Percentiles rank a stretch among this genome's conserved stretches.
Conservation (phyloP, 2,888 invertebrate genomes). For the Andrena fulva region DNA sequence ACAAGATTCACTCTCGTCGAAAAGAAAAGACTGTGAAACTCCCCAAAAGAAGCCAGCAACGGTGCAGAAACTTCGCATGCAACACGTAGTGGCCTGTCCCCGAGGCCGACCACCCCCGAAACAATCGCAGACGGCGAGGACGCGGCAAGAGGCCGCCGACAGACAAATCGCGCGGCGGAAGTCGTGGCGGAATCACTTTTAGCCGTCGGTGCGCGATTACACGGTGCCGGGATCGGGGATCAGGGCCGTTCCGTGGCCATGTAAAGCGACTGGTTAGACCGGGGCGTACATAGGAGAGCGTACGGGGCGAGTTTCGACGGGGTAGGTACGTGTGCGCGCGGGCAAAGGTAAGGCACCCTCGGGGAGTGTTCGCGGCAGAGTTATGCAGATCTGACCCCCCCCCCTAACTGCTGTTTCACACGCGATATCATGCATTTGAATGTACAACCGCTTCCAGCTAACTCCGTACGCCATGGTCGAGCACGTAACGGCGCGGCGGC, state of each 20-base stretch:
- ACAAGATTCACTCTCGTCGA: too few species aligned
- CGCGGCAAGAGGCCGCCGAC: slow-evolving; percentile 7
- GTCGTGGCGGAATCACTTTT: slow-evolving; percentile 68
- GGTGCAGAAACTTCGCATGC: neutral
- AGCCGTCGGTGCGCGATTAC: slow-evolving; percentile 47
- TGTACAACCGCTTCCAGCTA: slow-evolving; percentile 75
- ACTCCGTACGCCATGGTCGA: slow-evolving; percentile 55
- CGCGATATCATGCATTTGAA: slow-evolving; percentile 81
- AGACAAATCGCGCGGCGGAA: slow-evolving; percentile 68
- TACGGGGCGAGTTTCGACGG: slow-evolving; percentile 60
- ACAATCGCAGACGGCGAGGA: neutral
- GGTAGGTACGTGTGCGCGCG: slow-evolving; percentile 40
- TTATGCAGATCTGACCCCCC: slow-evolving; percentile 79
- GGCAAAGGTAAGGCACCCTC: slow-evolving; percentile 68
- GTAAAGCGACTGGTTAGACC: slow-evolving; percentile 58
- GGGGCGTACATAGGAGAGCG: neutral
- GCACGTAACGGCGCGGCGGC: slow-evolving; percentile 54
- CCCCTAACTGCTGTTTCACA: slow-evolving; percentile 80
- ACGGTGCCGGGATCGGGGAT: slow-evolving; percentile 27
- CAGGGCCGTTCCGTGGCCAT: slow-evolving; percentile 50
- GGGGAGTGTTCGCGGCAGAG: slow-evolving; percentile 75
- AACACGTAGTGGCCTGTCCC: slow-evolving; percentile 21
- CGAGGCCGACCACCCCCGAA: neutral
- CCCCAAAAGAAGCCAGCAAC: neutral
- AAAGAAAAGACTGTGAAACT: neutral